A percentile compares a stretch with the other conserved stretches of the same genome.
Conservation (phyloP, 2,797 vertebrate genomes). For the Tadarida brasiliensis region DNA sequence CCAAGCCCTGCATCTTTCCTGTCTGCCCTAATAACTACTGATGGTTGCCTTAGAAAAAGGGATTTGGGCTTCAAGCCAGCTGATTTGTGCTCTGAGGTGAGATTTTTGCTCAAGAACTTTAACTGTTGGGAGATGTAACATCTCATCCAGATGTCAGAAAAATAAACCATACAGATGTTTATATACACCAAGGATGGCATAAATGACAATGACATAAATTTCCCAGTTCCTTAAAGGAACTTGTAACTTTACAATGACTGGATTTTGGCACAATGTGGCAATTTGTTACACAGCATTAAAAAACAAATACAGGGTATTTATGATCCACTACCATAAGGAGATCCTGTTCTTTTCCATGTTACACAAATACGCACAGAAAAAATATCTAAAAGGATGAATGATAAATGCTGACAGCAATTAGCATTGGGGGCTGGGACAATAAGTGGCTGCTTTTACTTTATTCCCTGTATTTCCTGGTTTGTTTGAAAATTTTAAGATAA, state of each 20-base stretch:
- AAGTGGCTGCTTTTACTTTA: not conserved
- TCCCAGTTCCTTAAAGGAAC: not conserved
- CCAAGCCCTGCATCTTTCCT: fast-evolving
- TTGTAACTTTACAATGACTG: not conserved
- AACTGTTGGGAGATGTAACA: not conserved
- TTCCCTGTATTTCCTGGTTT: not conserved
- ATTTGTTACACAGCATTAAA: not conserved
- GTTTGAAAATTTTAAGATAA: not conserved
- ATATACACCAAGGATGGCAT: not conserved
- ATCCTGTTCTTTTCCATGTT: not conserved
- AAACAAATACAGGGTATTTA: not conserved
- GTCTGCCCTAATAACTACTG: not conserved
- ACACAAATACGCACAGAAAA: not conserved
- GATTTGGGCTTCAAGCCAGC: not conserved
- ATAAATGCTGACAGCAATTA: not conserved
- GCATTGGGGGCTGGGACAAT: not conserved
- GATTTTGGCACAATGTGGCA: not conserved
- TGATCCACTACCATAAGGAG: not conserved
- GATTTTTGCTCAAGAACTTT: not conserved
- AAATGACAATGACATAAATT: not conserved
- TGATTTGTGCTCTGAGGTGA: not conserved
- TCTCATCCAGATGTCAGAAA: not conserved
- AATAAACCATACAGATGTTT: not conserved
- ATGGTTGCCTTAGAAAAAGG: not conserved
- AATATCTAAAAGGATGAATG: not conserved